Conservation (phyloP, 2,888 invertebrate genomes). For the Mesochorus sp. region DNA sequence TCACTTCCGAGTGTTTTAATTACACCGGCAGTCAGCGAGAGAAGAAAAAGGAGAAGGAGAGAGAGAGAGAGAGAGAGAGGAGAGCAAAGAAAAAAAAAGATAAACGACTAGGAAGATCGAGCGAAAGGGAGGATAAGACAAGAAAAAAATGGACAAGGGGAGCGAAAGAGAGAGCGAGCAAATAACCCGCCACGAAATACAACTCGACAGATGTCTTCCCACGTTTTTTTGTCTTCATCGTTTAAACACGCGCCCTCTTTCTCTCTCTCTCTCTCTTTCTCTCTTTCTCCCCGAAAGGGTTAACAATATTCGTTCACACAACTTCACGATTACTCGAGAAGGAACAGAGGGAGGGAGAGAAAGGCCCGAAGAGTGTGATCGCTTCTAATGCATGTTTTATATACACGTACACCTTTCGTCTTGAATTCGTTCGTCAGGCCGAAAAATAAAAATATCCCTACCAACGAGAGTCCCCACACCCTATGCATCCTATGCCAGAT, state of each 20-base stretch:
- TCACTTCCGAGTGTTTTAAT: conserved; percentile 79
- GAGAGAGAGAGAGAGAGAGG: conserved; percentile 53
- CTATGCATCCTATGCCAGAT: conserved; percentile 23
- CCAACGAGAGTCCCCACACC: conserved; percentile 15
- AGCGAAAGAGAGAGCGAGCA: conserved; percentile 20
- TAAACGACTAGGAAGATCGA: conserved; percentile 63
- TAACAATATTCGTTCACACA: conserved; percentile 64
- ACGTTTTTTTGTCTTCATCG: conserved; percentile 76
- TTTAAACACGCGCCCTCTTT: too few relatives aligned
- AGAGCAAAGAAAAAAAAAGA: conserved; percentile 59
- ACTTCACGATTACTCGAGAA: conserved; percentile 26
- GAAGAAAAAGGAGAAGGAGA: conserved; percentile 15
- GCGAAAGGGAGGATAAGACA: conserved; percentile 55
- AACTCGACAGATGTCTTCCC: conserved; percentile 79
- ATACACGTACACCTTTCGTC: conserved; percentile 25
- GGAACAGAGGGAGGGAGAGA: not conserved
- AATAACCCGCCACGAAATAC: conserved; percentile 39
- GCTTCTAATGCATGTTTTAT: conserved; percentile 12
- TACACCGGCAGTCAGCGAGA: conserved; percentile 67
- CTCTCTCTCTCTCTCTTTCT: conserved; percentile 67
- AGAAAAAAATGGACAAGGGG: conserved; percentile 42
- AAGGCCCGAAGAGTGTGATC: not conserved
- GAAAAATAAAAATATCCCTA: conserved; percentile 58
- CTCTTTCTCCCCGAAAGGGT: conserved; percentile 71
- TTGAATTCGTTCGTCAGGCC: conserved; percentile 30